Evolutionary conservation across 2,888 invertebrate species (phyloP).

Genomic region (Fabriciana adippe): DNA sequence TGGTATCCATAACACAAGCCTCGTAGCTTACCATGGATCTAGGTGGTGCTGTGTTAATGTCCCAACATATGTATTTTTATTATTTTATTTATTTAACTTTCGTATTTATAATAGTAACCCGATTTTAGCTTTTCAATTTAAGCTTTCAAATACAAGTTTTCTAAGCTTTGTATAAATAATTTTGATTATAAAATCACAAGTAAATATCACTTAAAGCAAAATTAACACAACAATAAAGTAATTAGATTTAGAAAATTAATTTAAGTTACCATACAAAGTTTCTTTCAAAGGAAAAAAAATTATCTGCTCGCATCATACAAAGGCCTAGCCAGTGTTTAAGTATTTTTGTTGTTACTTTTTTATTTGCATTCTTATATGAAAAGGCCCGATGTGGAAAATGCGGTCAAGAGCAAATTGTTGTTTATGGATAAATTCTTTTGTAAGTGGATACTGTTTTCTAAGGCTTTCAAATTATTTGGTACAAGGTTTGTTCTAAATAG

Average conservation of each 20-base stretch:
- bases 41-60: too few relatives aligned
- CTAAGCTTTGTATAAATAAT: too few relatives aligned
- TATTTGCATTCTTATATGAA: constrained; percentile 14
- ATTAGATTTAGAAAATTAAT: constrained; percentile 6
- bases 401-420: constrained; percentile 15
- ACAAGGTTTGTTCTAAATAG: too few relatives aligned
- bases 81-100: too few relatives aligned
- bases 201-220: too few relatives aligned
- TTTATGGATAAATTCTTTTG: constrained; percentile 4
- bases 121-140: too few relatives aligned
- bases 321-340: constrained; percentile 10
- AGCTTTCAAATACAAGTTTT: too few relatives aligned
- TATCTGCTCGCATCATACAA: constrained; percentile 10
- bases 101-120: too few relatives aligned
- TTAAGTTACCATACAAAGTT: constrained; percentile 16
- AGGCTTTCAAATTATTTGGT: background rate
- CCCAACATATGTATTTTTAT: too few relatives aligned
- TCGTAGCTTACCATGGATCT: too few relatives aligned
- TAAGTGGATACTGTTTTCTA: background rate
- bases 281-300: constrained; percentile 11
- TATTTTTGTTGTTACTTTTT: constrained; percentile 13
- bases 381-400: background rate
- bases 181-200: too few relatives aligned
- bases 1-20: too few relatives aligned
- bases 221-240: background rate